Evolutionary conservation across 2,888 invertebrate genomes (phyloP).

Genomic region (Protonemura montana): DNA sequence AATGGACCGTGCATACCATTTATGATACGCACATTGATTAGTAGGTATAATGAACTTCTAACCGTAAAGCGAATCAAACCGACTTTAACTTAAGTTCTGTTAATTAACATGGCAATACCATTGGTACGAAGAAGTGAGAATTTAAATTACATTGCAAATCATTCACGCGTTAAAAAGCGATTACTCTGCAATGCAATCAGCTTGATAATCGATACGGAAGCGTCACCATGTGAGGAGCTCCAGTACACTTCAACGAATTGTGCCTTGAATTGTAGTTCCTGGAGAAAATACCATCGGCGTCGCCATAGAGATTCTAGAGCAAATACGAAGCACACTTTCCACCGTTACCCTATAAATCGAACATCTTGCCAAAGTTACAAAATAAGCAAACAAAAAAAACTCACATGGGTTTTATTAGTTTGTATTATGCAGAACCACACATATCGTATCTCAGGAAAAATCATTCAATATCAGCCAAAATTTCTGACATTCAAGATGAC

Average conservation of each 20-base stretch:
- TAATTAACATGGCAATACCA: neutral
- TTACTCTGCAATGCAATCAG: neutral
- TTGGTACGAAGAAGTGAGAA: neutral
- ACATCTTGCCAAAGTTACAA: neutral
- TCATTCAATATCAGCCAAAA: constrained; percentile 12
- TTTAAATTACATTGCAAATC: neutral
- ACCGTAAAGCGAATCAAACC: too few species aligned
- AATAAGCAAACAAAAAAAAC: neutral
- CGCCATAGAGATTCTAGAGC: neutral
- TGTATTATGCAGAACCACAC: neutral
- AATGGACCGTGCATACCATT: too few species aligned
- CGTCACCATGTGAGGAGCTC: neutral
- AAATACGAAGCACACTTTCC: neutral
- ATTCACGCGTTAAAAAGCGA: neutral
- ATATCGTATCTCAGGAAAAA: neutral
- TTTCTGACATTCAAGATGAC: neutral
- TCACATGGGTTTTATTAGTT: neutral
- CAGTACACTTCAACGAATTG: neutral
- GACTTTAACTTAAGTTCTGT: too few species aligned
- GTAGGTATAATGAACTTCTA: too few species aligned
- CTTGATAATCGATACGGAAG: neutral
- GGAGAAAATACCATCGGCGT: neutral
- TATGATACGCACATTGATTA: too few species aligned
- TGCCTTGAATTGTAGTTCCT: neutral
- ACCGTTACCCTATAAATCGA: neutral